These are phyloP conservation scores for Turritopsis rubra DNA, from an alignment of 30 jellyfish, hydroid and myxozoan genomes.

Conservation along the genomic window DNA sequence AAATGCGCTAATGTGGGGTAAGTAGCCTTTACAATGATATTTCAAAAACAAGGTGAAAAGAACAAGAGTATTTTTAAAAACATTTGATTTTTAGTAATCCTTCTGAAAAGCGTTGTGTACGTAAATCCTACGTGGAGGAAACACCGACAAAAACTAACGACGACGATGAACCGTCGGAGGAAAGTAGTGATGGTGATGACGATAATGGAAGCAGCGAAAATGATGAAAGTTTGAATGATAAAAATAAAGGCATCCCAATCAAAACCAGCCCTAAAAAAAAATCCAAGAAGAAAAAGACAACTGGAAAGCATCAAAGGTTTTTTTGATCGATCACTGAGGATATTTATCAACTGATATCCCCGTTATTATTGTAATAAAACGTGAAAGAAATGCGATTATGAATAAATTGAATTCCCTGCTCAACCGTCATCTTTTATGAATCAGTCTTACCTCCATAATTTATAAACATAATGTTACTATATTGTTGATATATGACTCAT, in stretches of 20 bases:
- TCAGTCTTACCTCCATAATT: too few relatives aligned
- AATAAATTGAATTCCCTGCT: too few relatives aligned
- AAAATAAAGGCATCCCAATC: background rate
- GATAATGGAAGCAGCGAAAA: background rate
- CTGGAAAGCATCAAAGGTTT: background rate
- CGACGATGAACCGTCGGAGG: background rate
- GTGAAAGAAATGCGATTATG: too few relatives aligned
- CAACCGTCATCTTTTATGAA: too few relatives aligned
- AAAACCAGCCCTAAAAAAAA: constrained; percentile 6
- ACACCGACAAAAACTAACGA: constrained; percentile 1
- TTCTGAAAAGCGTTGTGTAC: background rate
- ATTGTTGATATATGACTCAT: too few relatives aligned
- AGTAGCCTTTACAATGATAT: too few relatives aligned
- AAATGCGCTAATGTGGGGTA: constrained; percentile 77
- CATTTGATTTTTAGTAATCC: background rate
- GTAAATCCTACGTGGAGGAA: constrained; percentile 1
- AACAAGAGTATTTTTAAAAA: too few relatives aligned
- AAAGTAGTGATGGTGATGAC: background rate
- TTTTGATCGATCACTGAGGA: too few relatives aligned
- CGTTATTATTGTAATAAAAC: too few relatives aligned
- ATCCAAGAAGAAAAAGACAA: background rate
- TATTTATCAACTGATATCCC: too few relatives aligned
- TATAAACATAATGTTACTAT: too few relatives aligned
- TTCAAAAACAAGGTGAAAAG: too few relatives aligned
- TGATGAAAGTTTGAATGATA: background rate